Base-by-base conservation (phyloP, 2,797 vertebrate genomes). In the Carduelis carduelis region DNA sequence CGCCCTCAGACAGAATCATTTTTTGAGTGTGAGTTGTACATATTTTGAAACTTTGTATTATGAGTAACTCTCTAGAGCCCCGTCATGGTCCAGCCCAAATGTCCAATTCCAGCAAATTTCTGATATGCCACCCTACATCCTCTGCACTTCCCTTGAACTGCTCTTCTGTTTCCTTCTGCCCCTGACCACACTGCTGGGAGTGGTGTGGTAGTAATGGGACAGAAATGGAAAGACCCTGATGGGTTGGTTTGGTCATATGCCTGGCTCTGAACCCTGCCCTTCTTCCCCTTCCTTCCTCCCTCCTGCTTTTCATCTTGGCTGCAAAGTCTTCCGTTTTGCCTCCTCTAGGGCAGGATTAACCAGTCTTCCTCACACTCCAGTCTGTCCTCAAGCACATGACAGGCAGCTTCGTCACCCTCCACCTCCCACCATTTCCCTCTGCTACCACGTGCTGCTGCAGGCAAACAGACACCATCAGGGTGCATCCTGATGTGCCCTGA, bases 31-130 rank as follows among this genome's bases (percentile, higher is more conserved):
- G 88, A 97, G 74, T 87, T 85, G 78, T 74, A 74, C 60, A 41
- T 93, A 92, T 95, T 97, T 96, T 26, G 37, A 93, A 96, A 96
- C 81, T 83, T 72, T 63, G 55, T 70, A 27, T 37, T 89, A 82
- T 70, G 83, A 95, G 41, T 94, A 93, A 96, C 60, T 89, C 93
- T 92, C 86, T 24, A 76, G 92, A 93, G 93, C 27, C 57, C 56
- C 0, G 1, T 49, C 56, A 28, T 4, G 8, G 76, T 87, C 70
- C 91, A 90, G 70, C 72, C 86, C 74, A 89, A 53, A 56, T 53
- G 52, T 90, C 63, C 66, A 79, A 16, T 87, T 89, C 78, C 92
- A 94, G 56, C 20, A 76, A 35, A 74, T 76, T 88, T 83, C 66
- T 74, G 17, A 53, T 43, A 17, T 93, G 86, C 35, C 92, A 83